phyloP scores from a whole-genome alignment of 2,888 invertebrate genomes.

The Limnephilus marmoratus region DNA sequence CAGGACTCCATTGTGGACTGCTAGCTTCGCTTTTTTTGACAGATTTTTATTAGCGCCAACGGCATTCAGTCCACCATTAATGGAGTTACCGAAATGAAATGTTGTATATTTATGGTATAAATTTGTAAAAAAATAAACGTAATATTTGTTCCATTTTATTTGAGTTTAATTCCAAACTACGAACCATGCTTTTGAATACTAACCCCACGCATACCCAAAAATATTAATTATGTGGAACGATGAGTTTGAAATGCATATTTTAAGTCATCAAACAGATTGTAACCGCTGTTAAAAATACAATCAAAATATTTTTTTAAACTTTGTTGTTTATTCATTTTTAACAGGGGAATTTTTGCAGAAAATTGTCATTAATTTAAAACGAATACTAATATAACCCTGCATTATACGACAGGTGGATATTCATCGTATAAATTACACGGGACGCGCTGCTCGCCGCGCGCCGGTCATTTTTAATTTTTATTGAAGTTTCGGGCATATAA shows the following conservation, averaged over 20 bases:
- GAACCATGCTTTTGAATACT: background rate
- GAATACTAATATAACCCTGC: background rate
- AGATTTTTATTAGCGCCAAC: no score
- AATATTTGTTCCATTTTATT: background rate
- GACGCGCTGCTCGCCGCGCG: no score
- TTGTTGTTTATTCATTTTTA: background rate
- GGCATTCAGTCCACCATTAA: no score
- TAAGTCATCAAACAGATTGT: background rate
- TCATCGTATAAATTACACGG: background rate
- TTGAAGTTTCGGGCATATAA: no score
- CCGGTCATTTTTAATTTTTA: no score
- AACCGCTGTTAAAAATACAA: background rate
- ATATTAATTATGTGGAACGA: background rate
- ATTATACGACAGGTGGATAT: background rate
- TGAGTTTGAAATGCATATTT: background rate
- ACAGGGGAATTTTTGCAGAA: background rate
- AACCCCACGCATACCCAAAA: no score
- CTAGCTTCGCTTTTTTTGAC: no score
- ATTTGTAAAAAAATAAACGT: background rate
- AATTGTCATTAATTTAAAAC: background rate
- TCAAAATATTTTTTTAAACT: background rate
- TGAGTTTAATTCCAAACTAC: background rate
- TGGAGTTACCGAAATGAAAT: background rate
- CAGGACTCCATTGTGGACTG: no score
- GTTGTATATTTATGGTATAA: background rate